Percentiles rank a stretch among this genome's conserved stretches.
Evolutionary conservation across 2,888 invertebrate species (phyloP).

Genomic region (Maniola hyperantus): DNA sequence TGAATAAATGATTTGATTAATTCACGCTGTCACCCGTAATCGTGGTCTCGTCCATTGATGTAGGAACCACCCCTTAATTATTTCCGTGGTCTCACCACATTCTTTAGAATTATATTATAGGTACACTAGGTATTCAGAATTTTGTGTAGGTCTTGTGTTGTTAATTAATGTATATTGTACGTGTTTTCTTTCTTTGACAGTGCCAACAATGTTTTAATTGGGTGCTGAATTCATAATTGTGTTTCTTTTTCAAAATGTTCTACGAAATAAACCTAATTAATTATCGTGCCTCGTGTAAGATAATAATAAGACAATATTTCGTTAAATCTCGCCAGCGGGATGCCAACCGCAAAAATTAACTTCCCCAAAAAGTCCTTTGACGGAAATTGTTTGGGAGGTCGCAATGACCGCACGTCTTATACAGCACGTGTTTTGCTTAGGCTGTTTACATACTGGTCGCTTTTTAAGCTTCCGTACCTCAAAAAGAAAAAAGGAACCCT

Average conservation of each 20-base stretch:
- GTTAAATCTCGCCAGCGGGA: neutral
- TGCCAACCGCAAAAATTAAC: conserved; percentile 24
- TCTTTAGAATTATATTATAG: too few species aligned
- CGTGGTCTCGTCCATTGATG: too few species aligned
- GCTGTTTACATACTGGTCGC: conserved; percentile 21
- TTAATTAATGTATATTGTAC: too few species aligned
- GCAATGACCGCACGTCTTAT: conserved; percentile 37
- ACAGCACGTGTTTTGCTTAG: conserved; percentile 30
- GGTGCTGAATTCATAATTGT: neutral
- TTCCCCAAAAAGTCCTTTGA: conserved; percentile 23
- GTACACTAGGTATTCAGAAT: too few species aligned
- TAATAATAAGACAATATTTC: neutral
- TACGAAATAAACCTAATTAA: neutral
- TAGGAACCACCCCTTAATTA: too few species aligned
- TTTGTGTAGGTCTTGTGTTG: too few species aligned
- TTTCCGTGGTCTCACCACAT: too few species aligned
- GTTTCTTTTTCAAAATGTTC: neutral
- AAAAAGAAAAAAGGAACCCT: too few species aligned
- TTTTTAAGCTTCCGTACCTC: neutral
- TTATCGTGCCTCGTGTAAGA: neutral
- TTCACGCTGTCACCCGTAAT: too few species aligned
- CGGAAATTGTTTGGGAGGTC: conserved; percentile 29
- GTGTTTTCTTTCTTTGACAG: neutral
- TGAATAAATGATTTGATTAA: too few species aligned
- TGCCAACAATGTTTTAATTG: neutral